phyloP scores from a whole-genome alignment of 2,797 vertebrate genomes.

The Sitta carolinensis region DNA sequence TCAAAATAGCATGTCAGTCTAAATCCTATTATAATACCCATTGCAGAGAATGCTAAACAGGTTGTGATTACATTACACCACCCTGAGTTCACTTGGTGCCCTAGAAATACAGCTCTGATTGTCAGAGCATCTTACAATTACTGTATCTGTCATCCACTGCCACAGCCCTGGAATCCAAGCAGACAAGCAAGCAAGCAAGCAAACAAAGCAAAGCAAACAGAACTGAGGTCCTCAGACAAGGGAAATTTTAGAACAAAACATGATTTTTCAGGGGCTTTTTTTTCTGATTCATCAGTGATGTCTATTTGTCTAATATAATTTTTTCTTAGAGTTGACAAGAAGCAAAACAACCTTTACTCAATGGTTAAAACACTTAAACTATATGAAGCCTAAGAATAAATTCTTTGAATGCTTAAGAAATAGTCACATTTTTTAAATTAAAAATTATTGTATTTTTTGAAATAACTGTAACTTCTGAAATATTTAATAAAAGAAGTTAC shows the following conservation, averaged over 20 bases:
- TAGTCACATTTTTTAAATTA: background rate
- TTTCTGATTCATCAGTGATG: background rate
- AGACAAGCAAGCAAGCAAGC: background rate
- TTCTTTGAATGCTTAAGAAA: background rate
- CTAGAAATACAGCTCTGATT: background rate
- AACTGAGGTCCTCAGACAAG: background rate
- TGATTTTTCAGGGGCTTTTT: background rate
- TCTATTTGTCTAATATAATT: background rate
- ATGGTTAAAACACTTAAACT: background rate
- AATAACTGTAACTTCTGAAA: background rate
- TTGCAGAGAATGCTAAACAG: background rate
- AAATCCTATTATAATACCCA: background rate
- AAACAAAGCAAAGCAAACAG: slow-evolving; percentile 3
- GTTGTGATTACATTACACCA: background rate
- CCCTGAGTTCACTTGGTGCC: background rate
- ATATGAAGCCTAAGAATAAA: background rate
- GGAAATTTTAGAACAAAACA: background rate
- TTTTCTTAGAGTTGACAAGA: background rate
- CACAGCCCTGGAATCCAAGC: background rate
- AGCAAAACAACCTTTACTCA: background rate
- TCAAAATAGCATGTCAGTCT: background rate
- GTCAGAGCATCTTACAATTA: background rate
- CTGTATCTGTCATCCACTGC: background rate
- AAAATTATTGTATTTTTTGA: background rate
- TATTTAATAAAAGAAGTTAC: background rate